Evolutionary conservation across 2,113 vertebrate species (phyloP).

Genomic region (Notarius quadriscutis): DNA sequence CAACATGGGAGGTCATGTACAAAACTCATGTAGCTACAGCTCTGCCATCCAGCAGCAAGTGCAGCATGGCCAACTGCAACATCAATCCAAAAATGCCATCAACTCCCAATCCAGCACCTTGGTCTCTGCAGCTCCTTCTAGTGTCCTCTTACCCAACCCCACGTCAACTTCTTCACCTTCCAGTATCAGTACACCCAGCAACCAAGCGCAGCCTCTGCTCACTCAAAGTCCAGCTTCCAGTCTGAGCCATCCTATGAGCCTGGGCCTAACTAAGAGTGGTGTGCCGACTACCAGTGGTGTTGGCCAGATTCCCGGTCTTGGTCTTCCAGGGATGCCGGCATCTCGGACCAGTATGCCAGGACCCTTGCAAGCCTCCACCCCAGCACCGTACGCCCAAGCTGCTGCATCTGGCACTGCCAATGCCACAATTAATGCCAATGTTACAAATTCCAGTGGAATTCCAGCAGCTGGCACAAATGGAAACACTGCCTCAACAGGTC

Average conservation of each 20-base stretch:
- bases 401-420: conserved; percentile 66
- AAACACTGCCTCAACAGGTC: conserved; percentile 55
- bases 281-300: conserved; percentile 39
- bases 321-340: conserved; percentile 71
- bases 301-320: conserved; percentile 63
- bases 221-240: conserved; percentile 58
- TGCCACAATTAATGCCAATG: conserved; percentile 50
- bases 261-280: conserved; percentile 57
- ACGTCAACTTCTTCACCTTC: conserved; percentile 60
- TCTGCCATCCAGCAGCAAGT: conserved; percentile 71
- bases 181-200: conserved; percentile 55
- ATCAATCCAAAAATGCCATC: conserved; percentile 63
- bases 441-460: conserved; percentile 40
- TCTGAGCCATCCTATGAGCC: conserved; percentile 63
- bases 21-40: conserved; percentile 74
- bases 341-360: conserved; percentile 65
- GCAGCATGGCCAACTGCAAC: conserved; percentile 56
- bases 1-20: conserved; percentile 60
- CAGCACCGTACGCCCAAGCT: conserved; percentile 82
- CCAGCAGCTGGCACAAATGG: conserved; percentile 58
- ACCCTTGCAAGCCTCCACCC: conserved; percentile 69
- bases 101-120: conserved; percentile 45
- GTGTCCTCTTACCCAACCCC: conserved; percentile 53
- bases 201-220: conserved; percentile 47
- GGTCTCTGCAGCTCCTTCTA: conserved; percentile 40